These are phyloP conservation scores for Aphelocoma californica DNA, from an alignment of 2,797 vertebrate species.

Conservation along the genomic window DNA sequence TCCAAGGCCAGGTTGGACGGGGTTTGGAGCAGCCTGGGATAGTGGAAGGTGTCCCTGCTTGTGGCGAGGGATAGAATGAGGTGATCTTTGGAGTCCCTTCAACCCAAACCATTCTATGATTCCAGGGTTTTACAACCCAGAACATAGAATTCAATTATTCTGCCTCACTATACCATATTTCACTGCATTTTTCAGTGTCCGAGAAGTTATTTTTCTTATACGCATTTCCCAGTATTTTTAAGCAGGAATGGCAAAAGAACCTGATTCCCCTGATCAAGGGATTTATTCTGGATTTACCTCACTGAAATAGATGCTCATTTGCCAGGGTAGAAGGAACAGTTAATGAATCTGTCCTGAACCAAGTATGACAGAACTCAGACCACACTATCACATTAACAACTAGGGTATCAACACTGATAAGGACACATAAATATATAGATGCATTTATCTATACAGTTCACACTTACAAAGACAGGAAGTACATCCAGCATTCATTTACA, in stretches of 20 bases:
- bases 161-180: neutral
- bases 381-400: neutral
- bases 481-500: neutral
- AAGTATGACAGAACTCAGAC: neutral
- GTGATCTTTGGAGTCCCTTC: neutral
- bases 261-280: neutral
- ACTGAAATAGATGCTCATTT: neutral
- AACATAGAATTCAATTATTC: neutral
- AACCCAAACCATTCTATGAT: neutral
- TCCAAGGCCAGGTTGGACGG: fast-evolving
- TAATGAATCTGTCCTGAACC: neutral
- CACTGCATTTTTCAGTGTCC: neutral
- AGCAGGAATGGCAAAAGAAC: neutral
- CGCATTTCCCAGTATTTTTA: neutral
- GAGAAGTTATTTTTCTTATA: neutral
- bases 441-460: neutral
- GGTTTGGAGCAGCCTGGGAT: neutral
- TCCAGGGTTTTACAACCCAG: neutral
- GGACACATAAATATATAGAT: neutral
- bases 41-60: neutral
- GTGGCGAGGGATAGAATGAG: fast-evolving
- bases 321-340: neutral
- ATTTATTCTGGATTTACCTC: neutral
- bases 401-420: neutral
- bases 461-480: neutral